These are phyloP conservation scores for Euschistus heros DNA, from an alignment of 1,140 invertebrate species.

Conservation along the genomic window DNA sequence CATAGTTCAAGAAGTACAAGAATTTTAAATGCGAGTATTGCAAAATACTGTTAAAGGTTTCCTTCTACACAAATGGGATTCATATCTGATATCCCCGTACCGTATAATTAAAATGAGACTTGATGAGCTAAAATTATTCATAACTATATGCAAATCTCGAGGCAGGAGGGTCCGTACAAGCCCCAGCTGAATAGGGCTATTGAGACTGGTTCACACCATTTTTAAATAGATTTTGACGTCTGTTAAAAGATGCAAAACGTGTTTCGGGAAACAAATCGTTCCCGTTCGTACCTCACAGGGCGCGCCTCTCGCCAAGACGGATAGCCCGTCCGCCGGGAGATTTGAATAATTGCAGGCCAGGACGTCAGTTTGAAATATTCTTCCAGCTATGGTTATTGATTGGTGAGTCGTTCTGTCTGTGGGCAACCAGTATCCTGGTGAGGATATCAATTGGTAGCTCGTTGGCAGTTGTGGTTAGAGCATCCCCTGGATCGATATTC, in stretches of 20 bases:
- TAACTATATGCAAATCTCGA: too few species aligned
- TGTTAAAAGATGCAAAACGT: slow-evolving; percentile 8
- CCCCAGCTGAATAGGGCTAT: neutral
- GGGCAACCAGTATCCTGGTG: too few species aligned
- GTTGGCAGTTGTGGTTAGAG: too few species aligned
- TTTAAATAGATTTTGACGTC: slow-evolving; percentile 2
- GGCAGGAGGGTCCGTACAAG: neutral
- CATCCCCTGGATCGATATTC: too few species aligned
- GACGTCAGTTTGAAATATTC: slow-evolving; percentile 13
- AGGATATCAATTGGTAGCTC: too few species aligned
- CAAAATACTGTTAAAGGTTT: too few species aligned
- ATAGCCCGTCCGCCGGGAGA: neutral
- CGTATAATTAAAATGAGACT: too few species aligned
- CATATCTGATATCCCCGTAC: too few species aligned
- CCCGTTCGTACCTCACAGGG: neutral
- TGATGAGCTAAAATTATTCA: too few species aligned
- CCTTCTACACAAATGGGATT: too few species aligned
- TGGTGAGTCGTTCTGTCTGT: neutral
- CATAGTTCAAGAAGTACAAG: too few species aligned
- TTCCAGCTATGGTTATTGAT: neutral
- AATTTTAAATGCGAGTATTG: too few species aligned
- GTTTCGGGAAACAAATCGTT: neutral
- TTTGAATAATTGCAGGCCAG: slow-evolving; percentile 1
- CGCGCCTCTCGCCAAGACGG: slow-evolving; percentile 1
- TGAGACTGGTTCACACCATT: slow-evolving; percentile 6